Evolutionary conservation across 2,888 invertebrate species (phyloP).

Genomic region (Eueremaeus valkanovi): DNA sequence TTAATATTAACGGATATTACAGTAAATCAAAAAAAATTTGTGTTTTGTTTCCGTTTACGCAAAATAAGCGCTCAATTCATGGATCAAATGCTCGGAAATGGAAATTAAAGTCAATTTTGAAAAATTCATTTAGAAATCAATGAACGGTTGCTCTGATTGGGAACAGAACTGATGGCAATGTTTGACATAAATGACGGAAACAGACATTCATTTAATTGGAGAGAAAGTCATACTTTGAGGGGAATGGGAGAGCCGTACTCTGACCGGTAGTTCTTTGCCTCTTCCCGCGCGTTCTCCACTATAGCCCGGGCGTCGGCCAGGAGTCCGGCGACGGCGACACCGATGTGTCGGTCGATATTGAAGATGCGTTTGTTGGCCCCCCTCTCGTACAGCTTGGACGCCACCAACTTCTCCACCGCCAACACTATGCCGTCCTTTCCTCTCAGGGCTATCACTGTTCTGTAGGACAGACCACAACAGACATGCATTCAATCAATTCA

Average conservation of each 20-base stretch:
- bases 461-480: constrained; percentile 53
- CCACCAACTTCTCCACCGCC: constrained; percentile 93
- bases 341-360: constrained; percentile 87
- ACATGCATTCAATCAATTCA: constrained; percentile 5
- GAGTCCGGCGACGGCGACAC: constrained; percentile 80
- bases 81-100: not conserved
- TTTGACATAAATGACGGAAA: not conserved
- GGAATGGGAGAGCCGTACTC: constrained; percentile 86
- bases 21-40: not conserved
- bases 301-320: constrained; percentile 91
- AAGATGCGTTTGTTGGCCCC: constrained; percentile 83
- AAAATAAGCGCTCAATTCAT: not conserved
- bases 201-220: too few relatives aligned
- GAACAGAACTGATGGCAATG: not conserved
- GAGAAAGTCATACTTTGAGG: constrained; percentile 64
- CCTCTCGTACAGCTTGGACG: constrained; percentile 85
- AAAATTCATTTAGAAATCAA: not conserved
- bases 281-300: constrained; percentile 86
- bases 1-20: too few relatives aligned
- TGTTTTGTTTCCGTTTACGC: not conserved
- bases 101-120: not conserved
- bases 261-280: constrained; percentile 84
- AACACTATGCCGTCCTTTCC: constrained; percentile 96
- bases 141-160: not conserved
- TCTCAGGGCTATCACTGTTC: constrained; percentile 83